Evolutionary conservation across 2,888 invertebrate genomes (phyloP).

Genomic region (Pollenia amentaria): DNA sequence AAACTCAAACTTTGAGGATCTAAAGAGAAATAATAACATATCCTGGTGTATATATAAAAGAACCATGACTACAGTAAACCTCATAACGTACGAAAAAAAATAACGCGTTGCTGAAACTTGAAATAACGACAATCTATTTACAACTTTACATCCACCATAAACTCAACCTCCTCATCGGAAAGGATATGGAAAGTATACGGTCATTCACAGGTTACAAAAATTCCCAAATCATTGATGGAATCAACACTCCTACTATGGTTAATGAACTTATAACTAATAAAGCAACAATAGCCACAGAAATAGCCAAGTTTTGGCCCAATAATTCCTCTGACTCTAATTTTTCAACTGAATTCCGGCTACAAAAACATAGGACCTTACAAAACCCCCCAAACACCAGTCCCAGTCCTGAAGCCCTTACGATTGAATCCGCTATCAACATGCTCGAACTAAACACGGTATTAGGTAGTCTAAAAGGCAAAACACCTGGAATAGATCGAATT

Average conservation of each 20-base stretch:
- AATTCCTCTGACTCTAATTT: conserved; percentile 20
- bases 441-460: conserved; percentile 8
- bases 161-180: conserved; percentile 6
- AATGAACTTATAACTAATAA: neutral
- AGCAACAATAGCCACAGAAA: conserved; percentile 6
- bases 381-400: neutral
- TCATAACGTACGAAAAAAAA: too few species aligned
- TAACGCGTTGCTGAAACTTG: neutral
- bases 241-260: neutral
- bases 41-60: too few species aligned
- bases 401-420: neutral
- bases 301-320: conserved; percentile 14
- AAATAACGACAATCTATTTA: conserved; percentile 48
- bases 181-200: conserved; percentile 46
- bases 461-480: neutral
- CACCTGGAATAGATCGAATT: neutral
- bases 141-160: conserved; percentile 49
- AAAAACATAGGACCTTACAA: neutral
- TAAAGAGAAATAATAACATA: too few species aligned
- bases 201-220: neutral
- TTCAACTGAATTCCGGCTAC: neutral
- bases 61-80: too few species aligned
- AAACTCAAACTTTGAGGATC: neutral
- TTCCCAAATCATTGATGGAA: neutral
- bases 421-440: conserved; percentile 11